Percentiles rank a stretch among this genome's conserved stretches.
These are phyloP conservation scores for Ichneumoninae sp. DNA, from an alignment of 2,888 invertebrate species.

Conservation along the genomic window DNA sequence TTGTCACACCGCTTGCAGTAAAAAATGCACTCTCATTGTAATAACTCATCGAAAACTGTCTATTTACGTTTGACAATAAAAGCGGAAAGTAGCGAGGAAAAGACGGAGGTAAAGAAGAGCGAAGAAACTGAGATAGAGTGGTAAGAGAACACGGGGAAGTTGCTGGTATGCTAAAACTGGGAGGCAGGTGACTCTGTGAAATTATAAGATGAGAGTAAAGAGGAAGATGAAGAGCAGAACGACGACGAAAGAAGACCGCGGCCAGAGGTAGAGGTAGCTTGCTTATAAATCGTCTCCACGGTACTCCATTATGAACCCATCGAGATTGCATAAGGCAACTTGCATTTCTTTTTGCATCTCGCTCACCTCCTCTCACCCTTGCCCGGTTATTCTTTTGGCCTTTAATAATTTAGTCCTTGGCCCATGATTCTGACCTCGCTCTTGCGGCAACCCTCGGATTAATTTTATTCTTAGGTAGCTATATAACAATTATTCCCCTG, in stretches of 20 bases:
- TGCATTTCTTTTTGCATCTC: conserved; percentile 48
- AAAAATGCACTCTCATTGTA: not conserved
- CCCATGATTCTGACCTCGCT: conserved; percentile 42
- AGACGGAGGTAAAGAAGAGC: not conserved
- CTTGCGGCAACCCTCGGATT: conserved; percentile 16
- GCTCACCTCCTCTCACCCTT: conserved; percentile 5
- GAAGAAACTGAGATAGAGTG: conserved; percentile 22
- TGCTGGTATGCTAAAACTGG: conserved; percentile 42
- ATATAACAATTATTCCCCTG: conserved; percentile 40
- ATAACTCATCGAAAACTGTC: not conserved
- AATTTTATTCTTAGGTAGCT: conserved; percentile 33
- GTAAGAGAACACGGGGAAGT: conserved; percentile 27
- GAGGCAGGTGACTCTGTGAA: conserved; percentile 47
- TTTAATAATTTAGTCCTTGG: conserved; percentile 44
- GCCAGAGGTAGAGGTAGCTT: conserved; percentile 47
- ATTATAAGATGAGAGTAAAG: conserved; percentile 32
- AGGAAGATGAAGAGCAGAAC: not conserved
- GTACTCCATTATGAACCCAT: conserved; percentile 62
- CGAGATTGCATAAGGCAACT: conserved; percentile 63
- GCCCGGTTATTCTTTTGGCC: not conserved
- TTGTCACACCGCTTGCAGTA: not conserved
- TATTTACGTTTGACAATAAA: not conserved
- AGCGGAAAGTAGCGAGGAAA: not conserved
- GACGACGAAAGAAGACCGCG: conserved; percentile 24
- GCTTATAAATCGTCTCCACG: conserved; percentile 59